A percentile compares a stretch with the other conserved stretches of the same genome.
Conservation (phyloP, 1,140 invertebrate genomes). For the Sminthurides bifidus region DNA sequence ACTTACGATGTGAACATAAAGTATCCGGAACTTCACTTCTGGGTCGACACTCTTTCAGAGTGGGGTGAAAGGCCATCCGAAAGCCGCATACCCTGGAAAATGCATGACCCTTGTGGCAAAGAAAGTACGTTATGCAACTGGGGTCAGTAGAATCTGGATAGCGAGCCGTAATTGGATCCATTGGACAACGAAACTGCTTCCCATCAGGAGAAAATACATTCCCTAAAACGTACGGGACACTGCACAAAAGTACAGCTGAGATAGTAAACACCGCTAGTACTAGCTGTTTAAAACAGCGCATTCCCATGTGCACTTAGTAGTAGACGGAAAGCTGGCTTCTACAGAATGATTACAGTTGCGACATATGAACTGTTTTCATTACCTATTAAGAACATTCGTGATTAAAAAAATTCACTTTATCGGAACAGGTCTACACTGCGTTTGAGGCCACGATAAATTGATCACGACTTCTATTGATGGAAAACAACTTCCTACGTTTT, state of each 20-base stretch:
- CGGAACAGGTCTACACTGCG: too few relatives aligned
- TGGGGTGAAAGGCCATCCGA: slow-evolving; percentile 23
- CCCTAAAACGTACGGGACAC: not conserved
- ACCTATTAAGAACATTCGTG: not conserved
- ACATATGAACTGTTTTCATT: not conserved
- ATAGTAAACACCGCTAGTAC: not conserved
- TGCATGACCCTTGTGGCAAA: slow-evolving; percentile 25
- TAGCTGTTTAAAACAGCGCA: not conserved
- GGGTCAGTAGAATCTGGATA: slow-evolving; percentile 12
- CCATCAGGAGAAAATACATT: not conserved
- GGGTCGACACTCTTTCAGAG: slow-evolving; percentile 8
- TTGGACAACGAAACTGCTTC: slow-evolving; percentile 14
- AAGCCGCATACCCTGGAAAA: slow-evolving; percentile 14
- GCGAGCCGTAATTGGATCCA: slow-evolving; percentile 15
- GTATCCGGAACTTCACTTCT: slow-evolving; percentile 18
- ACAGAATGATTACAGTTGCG: too few relatives aligned
- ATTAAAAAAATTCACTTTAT: not conserved
- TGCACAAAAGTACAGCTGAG: not conserved
- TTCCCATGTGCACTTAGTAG: not conserved
- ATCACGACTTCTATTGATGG: too few relatives aligned
- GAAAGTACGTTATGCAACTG: slow-evolving; percentile 22
- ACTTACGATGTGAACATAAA: slow-evolving; percentile 20
- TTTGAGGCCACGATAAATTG: too few relatives aligned
- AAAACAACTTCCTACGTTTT: too few relatives aligned
- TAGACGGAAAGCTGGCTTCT: too few relatives aligned